These are phyloP conservation scores for Vombatus ursinus DNA, from an alignment of 2,113 vertebrate species.

Conservation along the genomic window DNA sequence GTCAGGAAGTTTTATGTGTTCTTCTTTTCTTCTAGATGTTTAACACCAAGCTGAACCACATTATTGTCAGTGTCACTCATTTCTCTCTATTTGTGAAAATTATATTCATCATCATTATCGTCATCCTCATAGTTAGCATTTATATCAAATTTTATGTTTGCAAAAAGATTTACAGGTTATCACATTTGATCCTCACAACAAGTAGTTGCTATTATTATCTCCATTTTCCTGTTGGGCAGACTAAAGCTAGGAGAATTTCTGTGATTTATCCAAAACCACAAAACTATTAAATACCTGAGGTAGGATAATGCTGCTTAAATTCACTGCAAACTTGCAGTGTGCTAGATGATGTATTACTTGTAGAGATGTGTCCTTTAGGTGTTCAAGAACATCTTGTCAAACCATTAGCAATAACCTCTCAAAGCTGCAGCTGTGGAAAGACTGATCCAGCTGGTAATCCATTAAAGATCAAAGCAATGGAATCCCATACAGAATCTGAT, in stretches of 20 bases:
- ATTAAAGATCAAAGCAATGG: constrained; percentile 64
- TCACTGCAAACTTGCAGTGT: background rate
- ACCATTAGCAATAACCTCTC: constrained; percentile 31
- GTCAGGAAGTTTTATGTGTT: background rate
- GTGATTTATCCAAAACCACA: background rate
- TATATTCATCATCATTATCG: background rate
- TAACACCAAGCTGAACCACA: background rate
- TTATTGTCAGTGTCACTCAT: background rate
- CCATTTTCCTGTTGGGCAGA: background rate
- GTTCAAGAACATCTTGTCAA: constrained; percentile 10
- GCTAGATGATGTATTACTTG: background rate
- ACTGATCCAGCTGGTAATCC: constrained; percentile 44
- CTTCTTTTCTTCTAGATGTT: background rate
- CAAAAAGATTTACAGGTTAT: background rate
- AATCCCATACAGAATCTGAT: constrained; percentile 58
- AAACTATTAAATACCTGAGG: background rate
- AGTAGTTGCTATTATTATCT: background rate
- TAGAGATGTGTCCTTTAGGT: background rate
- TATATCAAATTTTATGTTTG: background rate
- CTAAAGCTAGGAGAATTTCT: background rate
- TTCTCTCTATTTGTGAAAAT: background rate
- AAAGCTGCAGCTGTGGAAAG: constrained; percentile 48
- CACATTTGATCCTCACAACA: background rate
- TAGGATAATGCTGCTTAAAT: background rate
- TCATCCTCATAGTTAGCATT: background rate